These are phyloP conservation scores for Rhinolophus sinicus DNA, from an alignment of 2,113 vertebrate genomes.

Conservation along the genomic window DNA sequence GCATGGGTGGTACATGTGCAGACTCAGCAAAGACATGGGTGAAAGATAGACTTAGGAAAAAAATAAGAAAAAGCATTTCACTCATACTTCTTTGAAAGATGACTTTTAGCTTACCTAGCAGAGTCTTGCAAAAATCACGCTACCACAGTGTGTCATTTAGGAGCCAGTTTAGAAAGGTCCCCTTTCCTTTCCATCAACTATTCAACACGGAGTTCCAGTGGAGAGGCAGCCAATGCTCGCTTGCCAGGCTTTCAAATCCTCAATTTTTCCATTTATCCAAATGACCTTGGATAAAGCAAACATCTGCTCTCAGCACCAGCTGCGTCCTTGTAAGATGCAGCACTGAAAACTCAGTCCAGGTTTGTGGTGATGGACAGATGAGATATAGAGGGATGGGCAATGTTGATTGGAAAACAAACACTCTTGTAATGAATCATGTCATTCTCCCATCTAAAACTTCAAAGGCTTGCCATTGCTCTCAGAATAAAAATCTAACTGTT, in stretches of 20 bases:
- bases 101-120: conserved; percentile 34
- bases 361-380: neutral
- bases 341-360: neutral
- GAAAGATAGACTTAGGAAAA: neutral
- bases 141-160: neutral
- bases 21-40: neutral
- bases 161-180: conserved; percentile 5
- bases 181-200: neutral
- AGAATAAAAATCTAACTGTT: neutral
- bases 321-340: neutral
- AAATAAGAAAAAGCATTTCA: neutral
- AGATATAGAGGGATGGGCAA: too few species aligned
- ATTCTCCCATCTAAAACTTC: neutral
- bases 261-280: neutral
- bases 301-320: too few species aligned
- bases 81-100: neutral
- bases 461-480: neutral
- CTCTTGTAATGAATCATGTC: neutral
- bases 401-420: neutral
- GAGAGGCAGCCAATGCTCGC: neutral
- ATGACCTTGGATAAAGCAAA: neutral
- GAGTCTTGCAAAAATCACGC: neutral
- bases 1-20: accelerated
- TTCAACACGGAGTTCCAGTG: neutral
- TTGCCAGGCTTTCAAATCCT: neutral